Percentiles rank a stretch among this genome's conserved stretches.
phyloP scores from a whole-genome alignment of 2,888 invertebrate genomes.

The Napeogenes sylphis region DNA sequence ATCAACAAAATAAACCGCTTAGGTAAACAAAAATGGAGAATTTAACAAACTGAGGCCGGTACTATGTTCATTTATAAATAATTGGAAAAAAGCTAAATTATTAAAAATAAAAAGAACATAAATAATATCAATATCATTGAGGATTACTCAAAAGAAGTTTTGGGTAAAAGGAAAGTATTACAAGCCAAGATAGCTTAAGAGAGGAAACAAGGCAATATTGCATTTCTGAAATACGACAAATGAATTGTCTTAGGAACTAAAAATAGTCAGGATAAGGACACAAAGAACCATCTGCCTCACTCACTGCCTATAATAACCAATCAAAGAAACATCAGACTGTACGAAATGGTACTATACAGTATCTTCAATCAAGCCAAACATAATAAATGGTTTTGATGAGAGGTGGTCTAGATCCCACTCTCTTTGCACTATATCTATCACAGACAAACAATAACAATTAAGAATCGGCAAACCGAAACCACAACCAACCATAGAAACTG shows the following conservation, averaged over 20 bases:
- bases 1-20: slow-evolving; percentile 25
- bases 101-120: slow-evolving; percentile 31
- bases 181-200: slow-evolving; percentile 29
- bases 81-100: slow-evolving; percentile 32
- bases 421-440: slow-evolving; percentile 22
- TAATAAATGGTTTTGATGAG: slow-evolving; percentile 32
- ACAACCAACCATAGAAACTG: slow-evolving; percentile 24
- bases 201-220: slow-evolving; percentile 23
- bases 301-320: neutral
- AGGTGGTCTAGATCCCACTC: slow-evolving; percentile 33
- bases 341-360: too few species aligned
- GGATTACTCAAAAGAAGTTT: slow-evolving; percentile 36
- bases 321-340: slow-evolving; percentile 28
- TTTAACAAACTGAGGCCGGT: slow-evolving; percentile 23
- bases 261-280: slow-evolving; percentile 19
- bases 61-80: slow-evolving; percentile 24
- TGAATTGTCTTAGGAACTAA: neutral
- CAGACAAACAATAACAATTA: slow-evolving; percentile 35
- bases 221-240: neutral
- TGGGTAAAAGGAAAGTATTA: slow-evolving; percentile 31
- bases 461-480: slow-evolving; percentile 29
- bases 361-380: slow-evolving; percentile 23
- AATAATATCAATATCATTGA: slow-evolving; percentile 29
- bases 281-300: slow-evolving; percentile 26
- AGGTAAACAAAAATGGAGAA: slow-evolving; percentile 18